phyloP scores from a whole-genome alignment of 2,797 vertebrate genomes.

The Sylvilagus floridanus region DNA sequence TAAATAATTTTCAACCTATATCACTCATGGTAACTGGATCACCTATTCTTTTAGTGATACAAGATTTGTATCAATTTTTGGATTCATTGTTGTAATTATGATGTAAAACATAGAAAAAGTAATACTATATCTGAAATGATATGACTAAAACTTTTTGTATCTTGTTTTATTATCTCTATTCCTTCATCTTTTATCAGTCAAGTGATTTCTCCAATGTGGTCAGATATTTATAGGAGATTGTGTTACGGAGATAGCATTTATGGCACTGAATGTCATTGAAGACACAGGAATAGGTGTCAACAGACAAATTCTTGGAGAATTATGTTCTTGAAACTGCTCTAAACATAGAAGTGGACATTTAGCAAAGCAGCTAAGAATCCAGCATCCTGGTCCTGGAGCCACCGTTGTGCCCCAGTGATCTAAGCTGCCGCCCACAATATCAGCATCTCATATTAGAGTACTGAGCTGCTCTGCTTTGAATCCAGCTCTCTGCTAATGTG shows the following conservation, averaged over 20 bases:
- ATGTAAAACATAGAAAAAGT: not conserved
- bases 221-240: not conserved
- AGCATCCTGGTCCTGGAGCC: too few relatives aligned
- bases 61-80: not conserved
- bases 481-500: too few relatives aligned
- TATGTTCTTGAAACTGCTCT: not conserved
- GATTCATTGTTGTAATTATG: constrained; percentile 1
- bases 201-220: constrained; percentile 5
- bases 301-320: constrained; percentile 27
- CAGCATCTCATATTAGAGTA: too few relatives aligned
- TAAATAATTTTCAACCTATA: constrained; percentile 10
- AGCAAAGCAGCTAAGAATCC: too few relatives aligned
- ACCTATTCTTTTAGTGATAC: constrained; percentile 3
- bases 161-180: not conserved
- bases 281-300: not conserved
- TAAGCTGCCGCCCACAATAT: too few relatives aligned
- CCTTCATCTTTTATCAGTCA: not conserved
- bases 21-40: not conserved
- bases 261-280: constrained; percentile 34
- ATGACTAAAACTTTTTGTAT: not conserved
- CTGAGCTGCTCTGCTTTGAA: too few relatives aligned
- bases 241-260: not conserved
- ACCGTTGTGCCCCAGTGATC: too few relatives aligned
- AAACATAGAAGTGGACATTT: too few relatives aligned
- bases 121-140: not conserved